A percentile compares a stretch with the other conserved stretches of the same genome.
phyloP scores from a whole-genome alignment of 2,113 vertebrate species.

The Neolamprologus ventralis region DNA sequence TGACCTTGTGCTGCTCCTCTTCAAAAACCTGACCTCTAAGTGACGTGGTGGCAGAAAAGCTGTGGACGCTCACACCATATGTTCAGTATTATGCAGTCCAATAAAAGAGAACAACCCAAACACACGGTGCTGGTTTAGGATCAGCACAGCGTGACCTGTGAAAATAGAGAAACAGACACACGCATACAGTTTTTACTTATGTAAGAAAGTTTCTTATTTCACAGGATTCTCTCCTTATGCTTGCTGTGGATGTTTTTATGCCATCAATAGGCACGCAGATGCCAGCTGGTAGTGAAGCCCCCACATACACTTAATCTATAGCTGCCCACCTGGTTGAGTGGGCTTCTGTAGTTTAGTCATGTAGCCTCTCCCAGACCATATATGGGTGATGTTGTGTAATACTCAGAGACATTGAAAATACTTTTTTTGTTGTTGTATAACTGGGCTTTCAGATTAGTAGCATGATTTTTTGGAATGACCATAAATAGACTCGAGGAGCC shows the following conservation, averaged over 20 bases:
- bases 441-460: conserved; percentile 7
- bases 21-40: neutral
- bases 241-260: neutral
- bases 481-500: conserved; percentile 12
- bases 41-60: neutral
- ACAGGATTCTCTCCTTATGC: neutral
- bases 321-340: conserved; percentile 44
- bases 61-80: neutral
- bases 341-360: conserved; percentile 13
- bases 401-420: conserved; percentile 1
- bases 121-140: neutral
- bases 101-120: neutral
- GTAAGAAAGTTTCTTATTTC: neutral
- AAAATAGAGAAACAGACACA: neutral
- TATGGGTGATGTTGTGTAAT: conserved; percentile 43
- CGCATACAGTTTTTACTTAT: neutral
- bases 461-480: neutral
- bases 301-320: conserved; percentile 25
- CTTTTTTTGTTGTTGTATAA: conserved; percentile 38
- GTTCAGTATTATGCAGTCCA: neutral
- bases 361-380: conserved; percentile 18
- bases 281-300: conserved; percentile 28
- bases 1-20: neutral
- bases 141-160: neutral
- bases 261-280: neutral